Conservation (phyloP, 2,113 vertebrate genomes). For the Copsychus sechellarum region DNA sequence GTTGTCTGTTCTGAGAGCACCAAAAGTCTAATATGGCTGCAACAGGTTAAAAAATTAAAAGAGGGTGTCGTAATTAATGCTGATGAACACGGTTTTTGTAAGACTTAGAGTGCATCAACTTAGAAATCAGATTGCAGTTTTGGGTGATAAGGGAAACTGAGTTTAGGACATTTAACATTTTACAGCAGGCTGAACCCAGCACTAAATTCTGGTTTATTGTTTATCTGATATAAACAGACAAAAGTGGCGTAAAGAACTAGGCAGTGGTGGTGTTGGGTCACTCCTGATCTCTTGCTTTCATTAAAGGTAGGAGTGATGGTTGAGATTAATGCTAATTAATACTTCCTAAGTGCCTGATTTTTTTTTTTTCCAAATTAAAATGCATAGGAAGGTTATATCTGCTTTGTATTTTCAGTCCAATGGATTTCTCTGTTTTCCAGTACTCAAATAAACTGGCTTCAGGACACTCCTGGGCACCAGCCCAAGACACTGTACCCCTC, state of each 20-base stretch:
- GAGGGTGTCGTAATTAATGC: not conserved
- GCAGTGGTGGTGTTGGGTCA: not conserved
- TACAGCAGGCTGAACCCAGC: not conserved
- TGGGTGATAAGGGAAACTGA: not conserved
- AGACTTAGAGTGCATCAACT: not conserved
- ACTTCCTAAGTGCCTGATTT: not conserved
- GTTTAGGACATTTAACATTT: not conserved
- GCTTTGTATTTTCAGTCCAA: not conserved
- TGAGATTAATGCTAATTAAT: not conserved
- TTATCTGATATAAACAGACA: not conserved
- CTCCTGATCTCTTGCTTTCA: not conserved
- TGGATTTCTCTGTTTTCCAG: not conserved
- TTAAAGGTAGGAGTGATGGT: not conserved
- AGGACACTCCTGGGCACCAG: not conserved
- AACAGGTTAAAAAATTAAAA: not conserved
- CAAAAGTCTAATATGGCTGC: not conserved
- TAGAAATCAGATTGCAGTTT: not conserved
- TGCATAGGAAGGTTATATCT: not conserved
- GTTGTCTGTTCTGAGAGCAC: not conserved
- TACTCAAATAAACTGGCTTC: not conserved
- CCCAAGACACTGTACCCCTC: not conserved
- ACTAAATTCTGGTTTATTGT: not conserved
- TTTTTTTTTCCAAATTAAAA: not conserved
- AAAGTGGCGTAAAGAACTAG: not conserved
- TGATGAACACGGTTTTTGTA: not conserved